phyloP scores from a whole-genome alignment of 2,888 invertebrate species.

The Amphipoea lucens region DNA sequence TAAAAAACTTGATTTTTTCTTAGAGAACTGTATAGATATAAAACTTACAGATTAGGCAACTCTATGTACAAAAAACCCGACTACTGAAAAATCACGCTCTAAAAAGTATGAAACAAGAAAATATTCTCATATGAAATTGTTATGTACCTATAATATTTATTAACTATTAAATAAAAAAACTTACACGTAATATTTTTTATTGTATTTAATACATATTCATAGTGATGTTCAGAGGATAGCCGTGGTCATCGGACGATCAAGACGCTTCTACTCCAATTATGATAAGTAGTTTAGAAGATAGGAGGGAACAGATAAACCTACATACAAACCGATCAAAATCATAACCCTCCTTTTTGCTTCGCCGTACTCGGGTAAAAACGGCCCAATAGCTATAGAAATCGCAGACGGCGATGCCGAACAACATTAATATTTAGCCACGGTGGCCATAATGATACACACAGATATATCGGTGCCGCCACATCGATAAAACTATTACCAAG shows the following conservation, averaged over 20 bases:
- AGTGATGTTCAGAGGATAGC: too few species aligned
- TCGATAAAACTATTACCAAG: conserved; percentile 38
- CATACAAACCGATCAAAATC: not conserved
- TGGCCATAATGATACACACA: conserved; percentile 3
- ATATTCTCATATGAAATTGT: too few species aligned
- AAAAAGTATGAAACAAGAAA: too few species aligned
- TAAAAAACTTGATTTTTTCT: not conserved
- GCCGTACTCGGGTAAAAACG: not conserved
- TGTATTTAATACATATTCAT: too few species aligned
- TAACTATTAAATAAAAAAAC: too few species aligned
- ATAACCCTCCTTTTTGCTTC: not conserved
- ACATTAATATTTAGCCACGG: conserved; percentile 16
- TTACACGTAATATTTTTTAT: not conserved
- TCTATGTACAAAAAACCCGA: not conserved
- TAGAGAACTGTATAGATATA: not conserved
- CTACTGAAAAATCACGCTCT: too few species aligned
- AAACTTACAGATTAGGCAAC: not conserved
- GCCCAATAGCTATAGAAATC: not conserved
- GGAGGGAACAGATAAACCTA: not conserved
- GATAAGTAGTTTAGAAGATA: too few species aligned
- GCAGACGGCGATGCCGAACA: not conserved
- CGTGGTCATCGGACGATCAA: too few species aligned
- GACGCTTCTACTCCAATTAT: too few species aligned
- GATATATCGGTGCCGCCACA: conserved; percentile 32
- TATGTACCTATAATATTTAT: not conserved